These are phyloP conservation scores for Trichopoda pennipes DNA, from an alignment of 2,888 invertebrate genomes.

Conservation along the genomic window DNA sequence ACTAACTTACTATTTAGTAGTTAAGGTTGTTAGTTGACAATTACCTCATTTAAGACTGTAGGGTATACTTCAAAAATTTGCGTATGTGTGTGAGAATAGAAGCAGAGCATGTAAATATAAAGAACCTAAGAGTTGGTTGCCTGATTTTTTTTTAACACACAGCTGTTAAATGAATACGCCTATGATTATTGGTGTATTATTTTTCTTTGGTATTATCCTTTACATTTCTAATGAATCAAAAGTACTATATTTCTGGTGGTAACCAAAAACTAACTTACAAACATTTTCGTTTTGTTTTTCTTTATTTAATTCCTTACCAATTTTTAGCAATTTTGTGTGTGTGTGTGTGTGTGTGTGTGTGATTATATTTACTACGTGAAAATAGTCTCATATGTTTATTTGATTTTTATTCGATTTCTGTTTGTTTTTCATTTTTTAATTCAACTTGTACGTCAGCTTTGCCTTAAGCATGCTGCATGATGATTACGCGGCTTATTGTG, in stretches of 20 bases:
- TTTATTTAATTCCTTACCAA: background rate
- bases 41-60: background rate
- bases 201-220: background rate
- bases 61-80: background rate
- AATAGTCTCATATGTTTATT: constrained; percentile 44
- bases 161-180: background rate
- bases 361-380: constrained; percentile 43
- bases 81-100: background rate
- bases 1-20: too few species aligned
- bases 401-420: constrained; percentile 19
- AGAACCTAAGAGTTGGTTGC: background rate
- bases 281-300: background rate
- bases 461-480: constrained; percentile 48
- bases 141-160: background rate
- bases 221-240: constrained; percentile 37
- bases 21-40: too few species aligned
- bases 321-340: background rate
- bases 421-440: constrained; percentile 27
- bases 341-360: constrained; percentile 10
- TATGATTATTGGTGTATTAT: constrained; percentile 7
- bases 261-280: constrained; percentile 30
- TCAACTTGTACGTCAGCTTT: constrained; percentile 52
- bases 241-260: background rate
- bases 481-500: constrained; percentile 48
- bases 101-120: background rate